Percentiles rank a stretch among this genome's conserved stretches.
Evolutionary conservation across 2,113 vertebrate species (phyloP).

Genomic region (Antechinus stuartii): DNA sequence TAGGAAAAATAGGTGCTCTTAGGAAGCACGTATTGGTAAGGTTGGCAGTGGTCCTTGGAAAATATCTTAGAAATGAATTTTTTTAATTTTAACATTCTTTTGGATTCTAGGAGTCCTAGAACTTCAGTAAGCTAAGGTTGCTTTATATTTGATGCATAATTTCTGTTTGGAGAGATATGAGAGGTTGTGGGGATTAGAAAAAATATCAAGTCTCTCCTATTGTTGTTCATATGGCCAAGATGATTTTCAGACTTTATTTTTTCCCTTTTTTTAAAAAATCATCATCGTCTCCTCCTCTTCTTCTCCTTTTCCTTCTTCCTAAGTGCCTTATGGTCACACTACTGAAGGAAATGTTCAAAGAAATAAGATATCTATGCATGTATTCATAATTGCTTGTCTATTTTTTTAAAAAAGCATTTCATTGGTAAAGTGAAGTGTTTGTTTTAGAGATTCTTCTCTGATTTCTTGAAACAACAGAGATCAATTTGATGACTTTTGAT

Average conservation of each 20-base stretch:
- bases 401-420: no score
- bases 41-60: no score
- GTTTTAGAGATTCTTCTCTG: background rate
- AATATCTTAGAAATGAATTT: no score
- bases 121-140: background rate
- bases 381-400: background rate
- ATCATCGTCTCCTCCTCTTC: no score
- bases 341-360: background rate
- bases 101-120: background rate
- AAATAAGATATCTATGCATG: background rate
- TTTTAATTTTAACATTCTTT: background rate
- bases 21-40: no score
- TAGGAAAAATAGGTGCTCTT: no score
- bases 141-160: background rate
- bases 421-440: background rate
- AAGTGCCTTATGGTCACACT: background rate
- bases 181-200: background rate
- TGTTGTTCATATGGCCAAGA: background rate
- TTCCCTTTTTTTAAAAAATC: no score
- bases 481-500: background rate
- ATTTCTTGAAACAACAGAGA: background rate
- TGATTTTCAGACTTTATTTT: background rate
- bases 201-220: background rate
- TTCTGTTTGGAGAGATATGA: background rate
- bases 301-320: no score